phyloP scores from a whole-genome alignment of 2,797 vertebrate species.

The Capromys pilorides region DNA sequence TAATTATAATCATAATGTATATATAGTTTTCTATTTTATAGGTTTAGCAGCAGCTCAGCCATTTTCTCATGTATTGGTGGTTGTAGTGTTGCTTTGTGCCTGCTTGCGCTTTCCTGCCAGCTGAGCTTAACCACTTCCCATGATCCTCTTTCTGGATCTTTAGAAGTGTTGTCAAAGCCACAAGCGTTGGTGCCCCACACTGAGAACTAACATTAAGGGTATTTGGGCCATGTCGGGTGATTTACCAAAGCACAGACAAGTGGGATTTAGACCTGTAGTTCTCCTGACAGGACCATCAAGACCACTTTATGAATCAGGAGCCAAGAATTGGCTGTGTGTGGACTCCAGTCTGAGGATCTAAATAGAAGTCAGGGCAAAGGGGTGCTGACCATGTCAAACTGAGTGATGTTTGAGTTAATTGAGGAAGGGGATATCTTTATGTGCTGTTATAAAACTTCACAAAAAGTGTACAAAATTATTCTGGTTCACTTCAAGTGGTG shows the following conservation, averaged over 20 bases:
- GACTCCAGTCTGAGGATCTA: neutral
- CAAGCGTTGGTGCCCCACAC: neutral
- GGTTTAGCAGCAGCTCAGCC: neutral
- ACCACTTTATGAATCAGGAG: neutral
- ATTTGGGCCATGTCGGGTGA: neutral
- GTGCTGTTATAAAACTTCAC: neutral
- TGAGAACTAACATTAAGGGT: neutral
- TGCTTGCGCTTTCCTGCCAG: slow-evolving; percentile 25
- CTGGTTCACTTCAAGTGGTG: neutral
- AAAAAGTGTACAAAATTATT: neutral
- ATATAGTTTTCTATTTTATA: neutral
- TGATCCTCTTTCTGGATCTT: neutral
- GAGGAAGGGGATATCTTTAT: neutral
- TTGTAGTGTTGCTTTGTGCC: neutral
- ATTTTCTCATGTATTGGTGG: neutral
- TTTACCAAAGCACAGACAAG: neutral
- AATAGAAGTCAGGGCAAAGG: neutral
- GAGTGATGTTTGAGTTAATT: neutral
- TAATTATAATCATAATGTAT: slow-evolving; percentile 8
- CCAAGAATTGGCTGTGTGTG: neutral
- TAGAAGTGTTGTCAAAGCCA: neutral
- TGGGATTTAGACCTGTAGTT: neutral
- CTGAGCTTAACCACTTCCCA: slow-evolving; percentile 1
- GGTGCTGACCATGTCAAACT: neutral
- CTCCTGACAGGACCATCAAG: neutral